These are phyloP conservation scores for Nansenia antarctica DNA, from an alignment of 2,113 vertebrate genomes.

Conservation along the genomic window DNA sequence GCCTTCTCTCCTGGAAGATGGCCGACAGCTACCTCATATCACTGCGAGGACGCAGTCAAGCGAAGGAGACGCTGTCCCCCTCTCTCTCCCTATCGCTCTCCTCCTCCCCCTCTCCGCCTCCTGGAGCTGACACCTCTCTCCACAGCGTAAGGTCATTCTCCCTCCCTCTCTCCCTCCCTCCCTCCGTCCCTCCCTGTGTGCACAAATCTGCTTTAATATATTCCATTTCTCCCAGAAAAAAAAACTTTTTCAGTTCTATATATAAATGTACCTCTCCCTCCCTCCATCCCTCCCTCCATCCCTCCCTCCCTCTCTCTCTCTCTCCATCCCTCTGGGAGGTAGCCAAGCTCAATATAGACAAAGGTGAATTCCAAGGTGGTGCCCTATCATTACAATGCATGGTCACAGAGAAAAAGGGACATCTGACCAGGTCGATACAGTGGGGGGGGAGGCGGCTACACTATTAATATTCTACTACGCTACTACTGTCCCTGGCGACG, in stretches of 20 bases:
- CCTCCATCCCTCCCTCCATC: not conserved
- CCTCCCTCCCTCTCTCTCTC: not conserved
- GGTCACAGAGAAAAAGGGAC: no score
- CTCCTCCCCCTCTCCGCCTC: not conserved
- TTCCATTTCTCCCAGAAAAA: not conserved
- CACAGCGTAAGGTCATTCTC: not conserved
- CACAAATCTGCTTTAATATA: not conserved
- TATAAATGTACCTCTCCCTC: not conserved
- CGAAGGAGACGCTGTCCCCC: not conserved
- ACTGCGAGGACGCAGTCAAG: slow-evolving; percentile 2
- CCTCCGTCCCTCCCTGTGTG: not conserved
- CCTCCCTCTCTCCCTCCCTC: not conserved
- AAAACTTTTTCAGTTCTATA: not conserved
- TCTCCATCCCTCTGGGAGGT: not conserved
- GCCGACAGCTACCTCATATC: not conserved
- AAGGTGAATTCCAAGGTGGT: not conserved
- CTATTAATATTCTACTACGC: no score
- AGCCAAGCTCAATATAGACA: not conserved
- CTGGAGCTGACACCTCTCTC: no score
- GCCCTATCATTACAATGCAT: not conserved
- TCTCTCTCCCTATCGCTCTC: not conserved
- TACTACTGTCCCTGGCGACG: no score
- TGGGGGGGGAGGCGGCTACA: no score
- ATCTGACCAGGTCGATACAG: no score
- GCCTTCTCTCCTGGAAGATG: not conserved